Evolutionary conservation across 2,888 invertebrate genomes (phyloP), one percentile per base, ranked within the genome.

Genomic region (Stenotaenia linearis): DNA sequence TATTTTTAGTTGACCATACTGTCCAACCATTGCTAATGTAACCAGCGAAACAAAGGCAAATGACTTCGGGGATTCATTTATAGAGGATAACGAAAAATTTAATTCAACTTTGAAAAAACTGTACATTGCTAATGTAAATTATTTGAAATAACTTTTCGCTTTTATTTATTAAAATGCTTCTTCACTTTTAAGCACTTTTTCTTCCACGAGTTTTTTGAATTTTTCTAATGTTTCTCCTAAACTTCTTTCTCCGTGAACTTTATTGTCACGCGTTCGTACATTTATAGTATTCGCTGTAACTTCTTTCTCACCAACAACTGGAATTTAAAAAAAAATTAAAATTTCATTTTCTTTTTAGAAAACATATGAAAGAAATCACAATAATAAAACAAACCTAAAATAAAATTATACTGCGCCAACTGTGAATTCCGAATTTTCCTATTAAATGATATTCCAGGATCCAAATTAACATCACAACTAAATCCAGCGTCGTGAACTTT

Each of bases 351-450:
- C 45, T 25, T n/a, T 1, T 15, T 3, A 56, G 2, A 15, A 2
- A 56, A 56, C n/a, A n/a, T n/a, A n/a, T n/a, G n/a, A n/a, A n/a
- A n/a, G n/a, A n/a, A n/a, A n/a, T n/a, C n/a, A n/a, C n/a, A n/a
- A n/a, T n/a, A n/a, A n/a, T n/a, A n/a, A n/a, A n/a, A n/a, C 50
- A 3, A 85, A 94, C 95, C 94, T 80, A 98, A 88, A 83, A 99
- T 99, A 85, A 97, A 99, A 88, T 99, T 99, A 88, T 96, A 99
- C 87, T 99, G 98, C 0, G 95, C 95, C 80, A 99, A 88, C 85
- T 99, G 99, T 21, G 97, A 97, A 87, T 98, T 98, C 75, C 99
- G 90, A 80, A 99, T 95, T 88, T 99, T 99, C 89, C 98, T 99
- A 87, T 99, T 99, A 89, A 99, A 91, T 0, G 98, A 98, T 85